A percentile compares a stretch with the other conserved stretches of the same genome.
Conservation (phyloP, 2,113 vertebrate genomes). For the Xiphophorus maculatus region DNA sequence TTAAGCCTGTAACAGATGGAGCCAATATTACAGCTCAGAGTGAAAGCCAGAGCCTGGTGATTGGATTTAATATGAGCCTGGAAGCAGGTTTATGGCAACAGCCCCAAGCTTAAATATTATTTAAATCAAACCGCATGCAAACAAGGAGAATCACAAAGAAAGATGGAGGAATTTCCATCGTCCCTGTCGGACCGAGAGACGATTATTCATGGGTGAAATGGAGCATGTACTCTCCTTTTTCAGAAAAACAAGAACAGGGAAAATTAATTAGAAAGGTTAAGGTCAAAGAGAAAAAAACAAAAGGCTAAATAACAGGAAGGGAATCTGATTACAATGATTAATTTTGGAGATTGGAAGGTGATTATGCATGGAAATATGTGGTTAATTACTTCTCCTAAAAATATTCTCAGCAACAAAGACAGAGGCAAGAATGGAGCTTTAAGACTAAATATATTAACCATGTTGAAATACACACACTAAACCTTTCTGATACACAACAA, state of each 20-base stretch:
- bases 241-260: conserved; percentile 44
- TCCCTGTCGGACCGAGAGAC: conserved; percentile 34
- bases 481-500: too few relatives aligned
- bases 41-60: conserved; percentile 12
- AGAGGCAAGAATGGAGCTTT: conserved; percentile 12
- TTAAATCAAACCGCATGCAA: background rate
- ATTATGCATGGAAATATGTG: conserved; percentile 50
- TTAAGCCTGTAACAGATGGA: conserved; percentile 19
- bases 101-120: background rate
- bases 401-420: conserved; percentile 9
- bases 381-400: conserved; percentile 58
- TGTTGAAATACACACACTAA: too few relatives aligned
- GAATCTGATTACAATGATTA: conserved; percentile 69
- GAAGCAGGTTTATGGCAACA: background rate
- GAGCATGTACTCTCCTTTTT: conserved; percentile 36
- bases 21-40: background rate
- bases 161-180: conserved; percentile 10
- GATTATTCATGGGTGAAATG: conserved; percentile 65
- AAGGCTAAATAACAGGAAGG: conserved; percentile 43
- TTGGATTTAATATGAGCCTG: conserved; percentile 1
- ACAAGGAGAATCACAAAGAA: conserved; percentile 8
- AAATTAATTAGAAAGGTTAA: conserved; percentile 69
- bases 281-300: conserved; percentile 52
- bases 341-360: conserved; percentile 60
- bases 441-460: background rate